Evolutionary conservation across 2,113 vertebrate genomes (phyloP), one percentile per base, ranked within the genome.

Genomic region (Platycercus adscitus): DNA sequence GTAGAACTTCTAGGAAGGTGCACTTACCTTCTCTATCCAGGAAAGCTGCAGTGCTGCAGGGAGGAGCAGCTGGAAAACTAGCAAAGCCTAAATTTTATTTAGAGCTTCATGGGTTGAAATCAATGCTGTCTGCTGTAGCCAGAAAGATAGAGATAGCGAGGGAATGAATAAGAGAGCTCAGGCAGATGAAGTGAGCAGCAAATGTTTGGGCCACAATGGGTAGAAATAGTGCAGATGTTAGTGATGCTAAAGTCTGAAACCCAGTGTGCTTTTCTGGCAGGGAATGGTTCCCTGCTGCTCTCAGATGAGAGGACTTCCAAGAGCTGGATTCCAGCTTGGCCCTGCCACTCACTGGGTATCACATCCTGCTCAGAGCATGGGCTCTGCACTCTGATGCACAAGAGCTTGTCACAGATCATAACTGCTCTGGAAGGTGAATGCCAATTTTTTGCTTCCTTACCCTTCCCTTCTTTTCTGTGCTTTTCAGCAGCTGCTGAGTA

Each of bases 211-310:
- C 28, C n/a, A 18, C 15, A 19, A 7, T 9, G 31, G 19, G 24
- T 15, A 28, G 64, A 60, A 31, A 31, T 12, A 25, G 8, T 13
- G 6, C 49, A 43, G 69, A 21, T 5, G 31, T 52, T 23, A 52
- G 8, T 15, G 55, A 61, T 71, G 39, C 23, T 4, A 0, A 52
- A 53, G 68, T 37, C 56, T n/a, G 44, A 72, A 68, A 68, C 13
- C 21, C 2, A 0, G 2, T 18, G 9, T 19, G 26, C 65, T 89
- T 69, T 63, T 52, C 13, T 0, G 0, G 41, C 37, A 39, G 44
- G 33, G 25, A 78, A 15, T 1, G 3, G 17, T 39, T 24, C 39
- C 2, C 0, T 44, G 20, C 50, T 31, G 31, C 39, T 83, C 37
- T 13, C 0, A 0, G 53, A 10, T 1, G 2, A 66, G 33, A 41